Base-by-base conservation (phyloP, 2,888 invertebrate species). In the Pseudococcus viburni region DNA sequence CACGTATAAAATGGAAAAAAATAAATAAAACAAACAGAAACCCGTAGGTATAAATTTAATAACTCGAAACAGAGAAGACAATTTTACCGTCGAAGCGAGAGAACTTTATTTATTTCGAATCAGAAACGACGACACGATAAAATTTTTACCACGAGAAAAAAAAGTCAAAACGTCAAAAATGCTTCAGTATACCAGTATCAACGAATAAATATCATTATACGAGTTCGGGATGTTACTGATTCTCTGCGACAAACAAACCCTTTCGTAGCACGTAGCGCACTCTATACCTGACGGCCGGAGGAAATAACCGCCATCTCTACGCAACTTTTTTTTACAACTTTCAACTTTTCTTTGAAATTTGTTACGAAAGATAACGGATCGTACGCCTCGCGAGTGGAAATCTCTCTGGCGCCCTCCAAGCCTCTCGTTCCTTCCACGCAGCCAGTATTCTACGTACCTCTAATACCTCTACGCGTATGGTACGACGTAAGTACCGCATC, bases 201-300 rank as follows among this genome's bases (percentile, higher is more conserved):
- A 46, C 80, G 80, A 80, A 80, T 80, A 80, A 80, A 80, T 80
- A 80, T 73, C 73, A 73, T 80, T 80, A 80, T 80, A 42, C 26
- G 80, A 80, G 80, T 80, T 80, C 42, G 26, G 42, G 80, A 80
- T 80, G 80, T 80, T n/a, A 80, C 80, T 80, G 80, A 80, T 80
- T 39, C 42, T 8, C 59, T 19, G 59, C 9, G 80, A 11, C 80
- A 19, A 80, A n/a, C 80, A 80, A 59, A 19, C 80, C 8, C 33
- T 33, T 80, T 73, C 33, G 26, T 73, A 12, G 80, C 80, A 42
- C 42, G 80, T 42, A 80, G 80, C 80, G 80, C 80, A 42, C 80
- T 80, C 80, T 80, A 42, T 80, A 80, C 80, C 80, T n/a, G 46
- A 42, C 80, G 42, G 39, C 39, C 80, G 42, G 80, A 80, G 80